A percentile compares a stretch with the other conserved stretches of the same genome.
phyloP scores from a whole-genome alignment of 1,140 invertebrate genomes.

The Papilio helenus region DNA sequence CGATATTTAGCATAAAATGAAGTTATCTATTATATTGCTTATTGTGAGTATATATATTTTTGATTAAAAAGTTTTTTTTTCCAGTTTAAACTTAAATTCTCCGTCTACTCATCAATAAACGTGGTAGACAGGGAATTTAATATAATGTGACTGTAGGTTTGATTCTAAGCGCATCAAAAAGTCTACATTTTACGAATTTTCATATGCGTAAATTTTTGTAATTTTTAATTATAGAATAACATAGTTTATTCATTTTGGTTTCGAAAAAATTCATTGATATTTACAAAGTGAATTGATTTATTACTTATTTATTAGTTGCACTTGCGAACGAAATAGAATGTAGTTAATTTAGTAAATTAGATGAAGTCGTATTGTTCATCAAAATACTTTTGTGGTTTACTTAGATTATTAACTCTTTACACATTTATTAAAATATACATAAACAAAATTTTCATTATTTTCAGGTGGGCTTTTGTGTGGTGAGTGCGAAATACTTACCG shows the following conservation, averaged over 20 bases:
- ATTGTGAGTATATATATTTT: slow-evolving; percentile 62
- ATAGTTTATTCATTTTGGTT: background rate
- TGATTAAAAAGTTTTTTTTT: slow-evolving; percentile 24
- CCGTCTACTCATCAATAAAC: too few relatives aligned
- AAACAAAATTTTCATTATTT: slow-evolving; percentile 44
- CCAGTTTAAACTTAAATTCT: too few relatives aligned
- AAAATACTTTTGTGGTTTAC: too few relatives aligned
- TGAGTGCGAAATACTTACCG: slow-evolving; percentile 71
- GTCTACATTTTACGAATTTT: too few relatives aligned
- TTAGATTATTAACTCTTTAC: too few relatives aligned
- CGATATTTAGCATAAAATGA: slow-evolving; percentile 65
- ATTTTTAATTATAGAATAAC: too few relatives aligned
- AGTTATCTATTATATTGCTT: slow-evolving; percentile 64
- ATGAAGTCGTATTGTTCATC: background rate
- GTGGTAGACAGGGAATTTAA: too few relatives aligned
- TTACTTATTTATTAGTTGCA: too few relatives aligned
- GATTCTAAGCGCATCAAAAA: too few relatives aligned
- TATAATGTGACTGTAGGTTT: too few relatives aligned
- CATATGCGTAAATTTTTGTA: too few relatives aligned
- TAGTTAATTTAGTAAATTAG: background rate
- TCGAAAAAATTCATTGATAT: background rate
- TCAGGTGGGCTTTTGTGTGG: slow-evolving; percentile 63
- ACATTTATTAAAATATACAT: background rate
- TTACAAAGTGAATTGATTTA: background rate
- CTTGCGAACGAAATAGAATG: background rate